Evolutionary conservation across 2,113 vertebrate species (phyloP).

Genomic region (Chroicocephalus ridibundus): DNA sequence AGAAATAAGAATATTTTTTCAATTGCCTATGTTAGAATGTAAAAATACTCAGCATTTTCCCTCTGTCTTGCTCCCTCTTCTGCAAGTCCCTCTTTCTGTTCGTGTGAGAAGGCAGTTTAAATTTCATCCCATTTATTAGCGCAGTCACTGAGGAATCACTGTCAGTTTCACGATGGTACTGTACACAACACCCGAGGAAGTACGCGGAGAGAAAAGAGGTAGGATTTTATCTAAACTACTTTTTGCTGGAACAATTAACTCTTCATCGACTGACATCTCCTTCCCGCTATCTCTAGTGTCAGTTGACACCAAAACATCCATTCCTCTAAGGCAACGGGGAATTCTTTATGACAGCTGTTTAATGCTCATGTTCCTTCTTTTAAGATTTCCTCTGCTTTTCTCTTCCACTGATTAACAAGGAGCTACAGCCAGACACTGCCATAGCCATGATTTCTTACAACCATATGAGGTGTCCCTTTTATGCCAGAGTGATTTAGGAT

Average conservation of each 20-base stretch:
- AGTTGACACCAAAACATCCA: not conserved
- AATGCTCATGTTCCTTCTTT: not conserved
- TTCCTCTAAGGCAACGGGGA: not conserved
- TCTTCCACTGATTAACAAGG: not conserved
- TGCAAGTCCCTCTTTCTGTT: slow-evolving; percentile 16
- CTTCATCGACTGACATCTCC: slow-evolving; percentile 7
- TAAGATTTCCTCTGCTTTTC: not conserved
- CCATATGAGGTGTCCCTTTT: not conserved
- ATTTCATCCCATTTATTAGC: slow-evolving; percentile 69
- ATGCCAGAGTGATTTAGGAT: not conserved
- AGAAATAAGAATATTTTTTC: not conserved
- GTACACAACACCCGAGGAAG: not conserved
- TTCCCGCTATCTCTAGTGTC: not conserved
- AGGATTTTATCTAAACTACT: slow-evolving; percentile 52
- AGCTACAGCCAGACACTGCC: not conserved
- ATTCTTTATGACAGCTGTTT: slow-evolving; percentile 19
- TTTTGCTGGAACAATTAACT: slow-evolving; percentile 49
- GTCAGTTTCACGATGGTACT: slow-evolving; percentile 4
- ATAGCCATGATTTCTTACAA: not conserved
- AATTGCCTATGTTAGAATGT: slow-evolving; percentile 2
- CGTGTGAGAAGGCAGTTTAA: slow-evolving; percentile 63
- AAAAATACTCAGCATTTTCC: slow-evolving; percentile 53
- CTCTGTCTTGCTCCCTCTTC: slow-evolving; percentile 36
- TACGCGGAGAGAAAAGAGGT: not conserved
- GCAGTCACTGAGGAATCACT: slow-evolving; percentile 63